phyloP scores from a whole-genome alignment of 2,113 vertebrate genomes.

The Microtus richardsoni region DNA sequence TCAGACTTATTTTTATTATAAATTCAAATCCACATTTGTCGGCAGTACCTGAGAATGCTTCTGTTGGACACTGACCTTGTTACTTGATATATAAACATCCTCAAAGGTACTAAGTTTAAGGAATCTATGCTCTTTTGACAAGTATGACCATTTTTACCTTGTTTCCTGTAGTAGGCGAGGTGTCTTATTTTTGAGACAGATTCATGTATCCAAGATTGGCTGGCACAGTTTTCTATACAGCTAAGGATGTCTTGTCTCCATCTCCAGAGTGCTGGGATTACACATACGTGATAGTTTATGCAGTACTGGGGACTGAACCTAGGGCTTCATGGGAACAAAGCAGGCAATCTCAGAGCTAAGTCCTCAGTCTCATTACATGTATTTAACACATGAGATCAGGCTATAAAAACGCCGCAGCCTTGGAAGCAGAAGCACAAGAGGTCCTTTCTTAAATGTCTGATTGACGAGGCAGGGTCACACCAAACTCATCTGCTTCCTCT shows the following conservation, averaged over 20 bases:
- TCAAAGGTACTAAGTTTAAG: background rate
- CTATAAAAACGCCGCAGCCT: background rate
- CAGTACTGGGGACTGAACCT: background rate
- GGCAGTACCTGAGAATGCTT: background rate
- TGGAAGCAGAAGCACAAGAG: no score
- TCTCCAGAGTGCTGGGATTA: background rate
- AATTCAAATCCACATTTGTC: background rate
- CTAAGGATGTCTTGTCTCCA: background rate
- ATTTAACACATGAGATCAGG: background rate
- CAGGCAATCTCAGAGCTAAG: background rate
- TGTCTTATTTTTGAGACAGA: background rate
- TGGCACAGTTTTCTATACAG: background rate
- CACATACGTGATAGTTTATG: background rate
- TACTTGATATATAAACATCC: conserved; percentile 2
- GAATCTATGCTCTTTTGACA: background rate
- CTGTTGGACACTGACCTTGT: background rate
- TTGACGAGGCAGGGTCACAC: background rate
- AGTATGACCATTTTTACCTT: background rate
- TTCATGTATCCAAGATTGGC: background rate
- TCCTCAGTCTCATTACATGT: background rate
- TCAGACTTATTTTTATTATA: background rate
- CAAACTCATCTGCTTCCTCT: background rate
- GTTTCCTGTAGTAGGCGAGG: background rate
- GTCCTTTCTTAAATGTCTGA: background rate
- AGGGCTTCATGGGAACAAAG: background rate